These are phyloP conservation scores for Acanthaster planci DNA, from an alignment of 35 echinoderm and acorn worm genomes.

Conservation along the genomic window DNA sequence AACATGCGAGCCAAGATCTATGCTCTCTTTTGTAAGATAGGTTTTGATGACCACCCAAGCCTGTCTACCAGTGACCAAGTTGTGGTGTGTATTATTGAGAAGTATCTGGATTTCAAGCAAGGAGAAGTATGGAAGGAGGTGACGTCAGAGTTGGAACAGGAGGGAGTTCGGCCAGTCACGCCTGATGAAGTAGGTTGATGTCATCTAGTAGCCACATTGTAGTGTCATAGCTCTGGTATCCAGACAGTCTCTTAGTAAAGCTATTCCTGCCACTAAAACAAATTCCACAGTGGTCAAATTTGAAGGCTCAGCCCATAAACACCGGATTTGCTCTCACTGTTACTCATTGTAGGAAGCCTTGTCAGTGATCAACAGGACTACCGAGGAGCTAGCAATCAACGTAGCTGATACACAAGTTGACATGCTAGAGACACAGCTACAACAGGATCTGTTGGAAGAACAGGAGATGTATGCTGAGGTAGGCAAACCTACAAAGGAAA, in stretches of 20 bases:
- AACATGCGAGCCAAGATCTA: slow-evolving; percentile 98
- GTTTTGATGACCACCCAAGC: slow-evolving; percentile 77
- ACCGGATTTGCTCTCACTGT: neutral
- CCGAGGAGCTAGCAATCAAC: slow-evolving; percentile 55
- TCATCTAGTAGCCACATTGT: no score
- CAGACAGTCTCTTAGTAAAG: no score
- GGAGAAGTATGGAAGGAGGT: slow-evolving; percentile 96
- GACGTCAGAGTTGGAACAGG: slow-evolving; percentile 76
- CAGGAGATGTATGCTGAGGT: slow-evolving; percentile 96
- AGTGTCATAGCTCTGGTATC: no score
- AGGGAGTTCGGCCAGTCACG: slow-evolving; percentile 81
- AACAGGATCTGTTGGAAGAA: slow-evolving; percentile 83
- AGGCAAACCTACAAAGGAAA: neutral
- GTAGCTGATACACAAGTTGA: slow-evolving; percentile 86
- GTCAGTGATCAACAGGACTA: slow-evolving; percentile 66
- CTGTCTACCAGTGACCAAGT: slow-evolving; percentile 86
- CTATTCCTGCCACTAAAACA: no score
- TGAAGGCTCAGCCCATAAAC: no score
- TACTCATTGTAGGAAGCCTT: slow-evolving; percentile 68
- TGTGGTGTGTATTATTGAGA: slow-evolving; percentile 88
- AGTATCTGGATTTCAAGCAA: slow-evolving; percentile 91
- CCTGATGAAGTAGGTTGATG: slow-evolving; percentile 76
- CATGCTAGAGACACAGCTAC: slow-evolving; percentile 71
- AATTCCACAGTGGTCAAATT: no score
- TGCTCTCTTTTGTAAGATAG: slow-evolving; percentile 88